These are phyloP conservation scores for Eupithecia subfuscata DNA, from an alignment of 2,888 invertebrate species.

Conservation along the genomic window DNA sequence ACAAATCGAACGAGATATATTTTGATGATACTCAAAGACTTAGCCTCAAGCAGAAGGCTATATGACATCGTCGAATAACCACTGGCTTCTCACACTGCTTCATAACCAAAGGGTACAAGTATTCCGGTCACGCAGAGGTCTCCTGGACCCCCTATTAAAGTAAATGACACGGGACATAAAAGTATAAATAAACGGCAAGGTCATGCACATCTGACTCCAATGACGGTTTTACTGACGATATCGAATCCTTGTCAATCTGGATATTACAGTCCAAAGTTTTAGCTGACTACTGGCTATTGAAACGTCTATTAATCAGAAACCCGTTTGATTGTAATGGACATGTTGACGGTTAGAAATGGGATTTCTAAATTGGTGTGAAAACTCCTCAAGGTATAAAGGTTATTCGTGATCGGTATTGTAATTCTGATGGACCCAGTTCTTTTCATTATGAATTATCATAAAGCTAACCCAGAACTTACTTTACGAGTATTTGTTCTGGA, in stretches of 20 bases:
- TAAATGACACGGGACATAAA: slow-evolving; percentile 11
- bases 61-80: neutral
- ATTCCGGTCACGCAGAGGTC: slow-evolving; percentile 10
- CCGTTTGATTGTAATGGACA: neutral
- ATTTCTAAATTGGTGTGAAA: neutral
- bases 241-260: neutral
- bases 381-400: neutral
- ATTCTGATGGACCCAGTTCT: neutral
- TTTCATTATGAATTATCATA: no score
- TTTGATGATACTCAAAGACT: neutral
- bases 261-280: neutral
- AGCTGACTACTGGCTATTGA: neutral
- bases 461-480: neutral
- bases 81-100: neutral
- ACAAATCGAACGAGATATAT: neutral
- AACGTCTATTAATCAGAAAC: neutral
- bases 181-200: slow-evolving; percentile 3
- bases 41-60: neutral
- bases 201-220: slow-evolving; percentile 4
- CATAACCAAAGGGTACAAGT: neutral
- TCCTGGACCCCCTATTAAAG: slow-evolving; percentile 3
- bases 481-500: neutral
- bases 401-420: neutral
- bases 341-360: neutral
- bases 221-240: neutral